A percentile compares a stretch with the other conserved stretches of the same genome.
These are phyloP conservation scores for Brachyhypopomus gauderio DNA, from an alignment of 2,113 vertebrate species.

Conservation along the genomic window DNA sequence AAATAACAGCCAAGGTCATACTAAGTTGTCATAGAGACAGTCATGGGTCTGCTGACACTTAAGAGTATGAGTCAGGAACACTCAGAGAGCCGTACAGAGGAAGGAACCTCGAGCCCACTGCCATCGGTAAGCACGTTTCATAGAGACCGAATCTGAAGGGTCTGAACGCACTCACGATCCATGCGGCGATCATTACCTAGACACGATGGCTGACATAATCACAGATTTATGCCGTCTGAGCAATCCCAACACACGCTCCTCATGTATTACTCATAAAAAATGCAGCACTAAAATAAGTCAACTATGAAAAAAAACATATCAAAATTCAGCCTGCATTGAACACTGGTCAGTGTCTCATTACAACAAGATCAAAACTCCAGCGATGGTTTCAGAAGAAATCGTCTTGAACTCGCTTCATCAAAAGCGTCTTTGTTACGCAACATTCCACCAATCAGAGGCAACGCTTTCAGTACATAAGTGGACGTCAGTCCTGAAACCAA, in stretches of 20 bases:
- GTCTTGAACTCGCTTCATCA: background rate
- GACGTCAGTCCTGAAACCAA: no score
- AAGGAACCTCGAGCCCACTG: background rate
- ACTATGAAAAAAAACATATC: background rate
- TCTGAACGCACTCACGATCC: background rate
- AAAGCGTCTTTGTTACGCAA: background rate
- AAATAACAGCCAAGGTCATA: constrained; percentile 25
- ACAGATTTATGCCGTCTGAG: background rate
- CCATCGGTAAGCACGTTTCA: background rate
- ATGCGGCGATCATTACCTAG: background rate
- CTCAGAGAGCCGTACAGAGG: constrained; percentile 31
- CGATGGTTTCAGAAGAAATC: background rate
- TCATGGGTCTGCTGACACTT: constrained; percentile 37
- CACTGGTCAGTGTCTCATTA: background rate
- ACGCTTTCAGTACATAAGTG: background rate
- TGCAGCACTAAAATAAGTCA: background rate
- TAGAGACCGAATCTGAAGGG: constrained; percentile 1
- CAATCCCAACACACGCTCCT: background rate
- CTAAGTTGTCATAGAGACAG: constrained; percentile 57
- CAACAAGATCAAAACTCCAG: background rate
- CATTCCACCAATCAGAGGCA: background rate
- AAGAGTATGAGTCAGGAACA: constrained; percentile 45
- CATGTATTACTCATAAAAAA: background rate
- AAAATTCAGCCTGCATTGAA: background rate
- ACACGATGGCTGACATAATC: background rate